These are phyloP conservation scores for Pantala flavescens DNA, from an alignment of 1,140 invertebrate species.

Conservation along the genomic window DNA sequence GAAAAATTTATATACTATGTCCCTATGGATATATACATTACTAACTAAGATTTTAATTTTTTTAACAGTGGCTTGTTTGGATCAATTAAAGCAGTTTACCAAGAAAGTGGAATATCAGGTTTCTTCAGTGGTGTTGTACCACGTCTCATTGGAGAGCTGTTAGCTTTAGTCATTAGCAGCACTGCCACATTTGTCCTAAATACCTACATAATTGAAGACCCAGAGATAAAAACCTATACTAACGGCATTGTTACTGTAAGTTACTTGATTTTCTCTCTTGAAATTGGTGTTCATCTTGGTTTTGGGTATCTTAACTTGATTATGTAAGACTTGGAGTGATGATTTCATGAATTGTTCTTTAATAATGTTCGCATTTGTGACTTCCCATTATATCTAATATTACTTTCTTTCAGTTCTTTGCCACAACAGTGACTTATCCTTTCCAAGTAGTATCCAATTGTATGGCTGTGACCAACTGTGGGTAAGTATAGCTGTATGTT, in stretches of 20 bases:
- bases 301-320: too few relatives aligned
- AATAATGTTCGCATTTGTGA: too few relatives aligned
- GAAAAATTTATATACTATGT: too few relatives aligned
- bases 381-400: too few relatives aligned
- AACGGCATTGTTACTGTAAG: slow-evolving; percentile 44
- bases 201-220: slow-evolving; percentile 66
- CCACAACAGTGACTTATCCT: slow-evolving; percentile 71
- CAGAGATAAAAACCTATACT: slow-evolving; percentile 53
- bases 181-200: slow-evolving; percentile 64
- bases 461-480: slow-evolving; percentile 70
- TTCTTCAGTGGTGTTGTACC: slow-evolving; percentile 78
- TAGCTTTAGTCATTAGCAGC: slow-evolving; percentile 57
- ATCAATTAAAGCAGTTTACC: slow-evolving; percentile 66
- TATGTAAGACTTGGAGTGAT: too few relatives aligned
- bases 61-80: slow-evolving; percentile 52
- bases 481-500: slow-evolving; percentile 36
- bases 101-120: slow-evolving; percentile 67
- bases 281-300: neutral
- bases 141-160: slow-evolving; percentile 64
- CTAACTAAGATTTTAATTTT: slow-evolving; percentile 21
- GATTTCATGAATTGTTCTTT: too few relatives aligned
- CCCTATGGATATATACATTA: too few relatives aligned
- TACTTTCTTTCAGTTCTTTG: slow-evolving; percentile 48
- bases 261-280: slow-evolving; percentile 17
- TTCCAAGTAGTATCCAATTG: slow-evolving; percentile 78